phyloP scores from a whole-genome alignment of 2,113 vertebrate species.

The Campylomormyrus numenius region DNA sequence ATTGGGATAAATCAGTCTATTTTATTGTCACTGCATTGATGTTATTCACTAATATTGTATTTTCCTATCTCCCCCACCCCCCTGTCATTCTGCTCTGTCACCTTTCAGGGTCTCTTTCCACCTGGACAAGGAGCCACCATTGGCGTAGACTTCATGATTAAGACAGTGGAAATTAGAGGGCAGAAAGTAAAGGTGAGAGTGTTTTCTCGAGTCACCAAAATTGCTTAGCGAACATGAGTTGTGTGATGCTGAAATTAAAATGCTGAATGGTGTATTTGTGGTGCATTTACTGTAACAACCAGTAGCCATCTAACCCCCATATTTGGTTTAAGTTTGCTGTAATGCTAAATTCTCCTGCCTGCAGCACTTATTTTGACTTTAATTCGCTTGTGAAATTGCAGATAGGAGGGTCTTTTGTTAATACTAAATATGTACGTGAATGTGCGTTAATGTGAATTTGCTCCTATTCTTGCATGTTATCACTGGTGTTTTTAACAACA shows the following conservation, averaged over 20 bases:
- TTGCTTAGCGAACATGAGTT: background rate
- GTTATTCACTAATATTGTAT: background rate
- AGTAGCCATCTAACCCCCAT: background rate
- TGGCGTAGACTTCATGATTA: slow-evolving; percentile 99
- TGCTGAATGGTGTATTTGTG: background rate
- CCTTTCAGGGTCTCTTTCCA: slow-evolving; percentile 84
- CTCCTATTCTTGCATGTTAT: background rate
- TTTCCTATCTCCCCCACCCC: background rate
- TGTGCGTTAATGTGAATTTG: background rate
- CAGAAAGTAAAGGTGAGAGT: slow-evolving; percentile 91
- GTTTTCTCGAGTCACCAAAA: background rate
- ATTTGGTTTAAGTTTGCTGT: background rate
- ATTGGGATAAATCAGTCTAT: background rate
- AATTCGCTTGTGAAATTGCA: background rate
- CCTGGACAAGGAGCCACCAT: slow-evolving; percentile 98
- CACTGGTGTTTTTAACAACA: background rate
- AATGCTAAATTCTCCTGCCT: background rate
- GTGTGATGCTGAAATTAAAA: background rate
- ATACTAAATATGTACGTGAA: background rate
- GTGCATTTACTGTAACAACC: background rate
- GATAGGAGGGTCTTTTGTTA: background rate
- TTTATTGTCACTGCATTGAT: background rate
- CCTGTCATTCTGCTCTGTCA: background rate
- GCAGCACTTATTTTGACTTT: background rate
- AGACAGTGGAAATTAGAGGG: slow-evolving; percentile 96